Percentiles rank a stretch among this genome's conserved stretches.
These are phyloP conservation scores for Megaceryle maxima DNA, from an alignment of 2,113 vertebrate species.

Conservation along the genomic window DNA sequence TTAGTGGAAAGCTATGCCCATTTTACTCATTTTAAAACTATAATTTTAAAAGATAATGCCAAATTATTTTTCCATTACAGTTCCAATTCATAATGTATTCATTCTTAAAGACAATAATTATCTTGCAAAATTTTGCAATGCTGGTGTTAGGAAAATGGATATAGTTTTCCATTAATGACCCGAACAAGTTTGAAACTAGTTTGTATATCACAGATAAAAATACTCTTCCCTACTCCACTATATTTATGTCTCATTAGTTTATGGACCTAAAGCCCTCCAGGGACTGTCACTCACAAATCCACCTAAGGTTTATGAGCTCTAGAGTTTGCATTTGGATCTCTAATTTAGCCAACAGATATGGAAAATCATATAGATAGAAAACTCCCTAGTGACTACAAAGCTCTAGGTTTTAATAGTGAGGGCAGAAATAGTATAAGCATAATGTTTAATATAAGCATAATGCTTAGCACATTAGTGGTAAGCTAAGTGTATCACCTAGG, in stretches of 20 bases:
- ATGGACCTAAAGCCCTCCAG: constrained; percentile 67
- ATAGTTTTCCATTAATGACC: constrained; percentile 45
- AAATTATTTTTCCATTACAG: not conserved
- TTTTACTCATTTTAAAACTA: not conserved
- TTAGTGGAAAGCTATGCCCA: not conserved
- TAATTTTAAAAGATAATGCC: not conserved
- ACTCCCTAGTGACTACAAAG: constrained; percentile 65
- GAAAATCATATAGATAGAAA: constrained; percentile 56
- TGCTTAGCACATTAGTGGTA: constrained; percentile 36
- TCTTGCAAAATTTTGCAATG: not conserved
- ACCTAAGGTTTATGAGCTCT: constrained; percentile 63
- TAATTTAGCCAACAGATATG: constrained; percentile 60
- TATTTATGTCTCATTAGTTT: constrained; percentile 73
- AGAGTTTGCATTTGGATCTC: constrained; percentile 68
- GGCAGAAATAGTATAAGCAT: constrained; percentile 44
- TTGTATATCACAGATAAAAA: constrained; percentile 64
- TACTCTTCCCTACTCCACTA: constrained; percentile 40
- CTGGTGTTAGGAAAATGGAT: constrained; percentile 8
- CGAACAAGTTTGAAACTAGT: constrained; percentile 45
- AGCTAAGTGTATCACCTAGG: not conserved
- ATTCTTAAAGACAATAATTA: constrained; percentile 11
- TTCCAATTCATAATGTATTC: not conserved
- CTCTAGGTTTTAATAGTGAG: constrained; percentile 51
- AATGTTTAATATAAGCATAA: constrained; percentile 53
- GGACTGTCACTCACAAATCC: constrained; percentile 70